Base-by-base conservation (phyloP, 1,140 invertebrate species). In the Copidosoma floridanum region DNA sequence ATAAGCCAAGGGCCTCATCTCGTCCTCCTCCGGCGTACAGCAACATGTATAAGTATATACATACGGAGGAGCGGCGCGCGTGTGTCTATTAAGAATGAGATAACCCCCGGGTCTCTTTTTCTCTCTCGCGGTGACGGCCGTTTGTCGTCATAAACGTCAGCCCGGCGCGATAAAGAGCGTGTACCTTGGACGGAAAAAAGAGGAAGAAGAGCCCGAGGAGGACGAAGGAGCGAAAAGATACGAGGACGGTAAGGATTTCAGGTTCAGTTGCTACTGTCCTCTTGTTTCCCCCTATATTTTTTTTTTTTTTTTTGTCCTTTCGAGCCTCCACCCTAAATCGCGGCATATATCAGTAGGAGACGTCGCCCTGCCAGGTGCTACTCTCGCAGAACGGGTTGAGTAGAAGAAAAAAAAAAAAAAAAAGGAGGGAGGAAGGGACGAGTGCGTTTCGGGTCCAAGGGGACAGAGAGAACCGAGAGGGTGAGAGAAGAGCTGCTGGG, bases 141-240 rank as follows among this genome's bases (percentile, higher is more conserved):
- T 72, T 64, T 65, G 43, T 73, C 67, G 68, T 70, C 69, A 71
- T 72, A 73, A 73, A 71, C 72, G 69, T 73, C 71, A 58, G 46
- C 21, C 38, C 54, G 23, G 64, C 67, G 59, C 60, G 67, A 72
- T 72, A 72, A 71, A 71, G 57, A 66, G 58, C 62, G 57, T 46
- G 55, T 18, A 35, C 20, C 43, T 29, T 29, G 35, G 5, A 1
- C 24, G 12, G 38, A 29, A 14, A 14, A 51, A 50, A 26, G 37
- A 24, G 29, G 5, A n/a, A 44, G n/a, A 51, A n/a, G 41, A 62
- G 61, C 29, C 38, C n/a, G 51, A 65, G 37, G 55, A 60, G 43
- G 53, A 44, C 40, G 21, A 61, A 38, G 47, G 46, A 46, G 38
- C 38, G 18, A 29, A 41, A 14, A 8, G 40, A 43, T 37, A 37